Percentiles rank a stretch among this genome's conserved stretches.
Evolutionary conservation across 2,797 vertebrate species (phyloP).

Genomic region (Buphagus erythrorhynchus): DNA sequence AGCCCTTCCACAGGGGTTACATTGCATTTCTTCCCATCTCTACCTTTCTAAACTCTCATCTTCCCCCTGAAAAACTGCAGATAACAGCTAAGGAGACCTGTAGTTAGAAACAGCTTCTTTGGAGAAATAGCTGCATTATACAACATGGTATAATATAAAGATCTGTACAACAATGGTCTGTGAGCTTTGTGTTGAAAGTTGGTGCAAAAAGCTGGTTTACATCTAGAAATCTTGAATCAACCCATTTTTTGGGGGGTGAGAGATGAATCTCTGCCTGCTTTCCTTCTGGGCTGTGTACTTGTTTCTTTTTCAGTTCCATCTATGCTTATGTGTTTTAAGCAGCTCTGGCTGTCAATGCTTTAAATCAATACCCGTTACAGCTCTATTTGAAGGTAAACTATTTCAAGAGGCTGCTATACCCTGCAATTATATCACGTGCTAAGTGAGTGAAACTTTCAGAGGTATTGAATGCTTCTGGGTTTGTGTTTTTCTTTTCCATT

Average conservation of each 20-base stretch:
- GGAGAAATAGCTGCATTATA: background rate
- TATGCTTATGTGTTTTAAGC: background rate
- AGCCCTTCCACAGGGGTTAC: background rate
- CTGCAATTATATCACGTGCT: slow-evolving; percentile 31
- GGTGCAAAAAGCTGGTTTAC: background rate
- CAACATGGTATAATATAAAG: background rate
- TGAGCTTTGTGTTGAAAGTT: background rate
- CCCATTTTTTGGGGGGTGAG: accelerated
- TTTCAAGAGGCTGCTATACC: slow-evolving; percentile 4
- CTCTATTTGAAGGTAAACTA: slow-evolving; percentile 55
- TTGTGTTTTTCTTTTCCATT: slow-evolving; percentile 49
- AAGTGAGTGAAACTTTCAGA: slow-evolving; percentile 58
- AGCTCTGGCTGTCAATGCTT: background rate
- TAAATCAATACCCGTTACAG: slow-evolving; percentile 53
- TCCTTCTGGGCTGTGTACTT: background rate
- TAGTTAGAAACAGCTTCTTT: background rate
- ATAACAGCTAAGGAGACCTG: background rate
- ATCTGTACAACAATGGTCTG: background rate
- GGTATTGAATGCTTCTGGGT: slow-evolving; percentile 35
- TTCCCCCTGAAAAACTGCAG: background rate
- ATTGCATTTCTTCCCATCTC: background rate
- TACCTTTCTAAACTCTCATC: background rate
- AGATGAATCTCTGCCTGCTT: background rate
- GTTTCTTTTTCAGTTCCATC: background rate
- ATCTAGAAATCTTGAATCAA: background rate